Evolutionary conservation across 2,888 invertebrate genomes (phyloP), one percentile per base, ranked within the genome.

Genomic region (Rhabditoides inermis): DNA sequence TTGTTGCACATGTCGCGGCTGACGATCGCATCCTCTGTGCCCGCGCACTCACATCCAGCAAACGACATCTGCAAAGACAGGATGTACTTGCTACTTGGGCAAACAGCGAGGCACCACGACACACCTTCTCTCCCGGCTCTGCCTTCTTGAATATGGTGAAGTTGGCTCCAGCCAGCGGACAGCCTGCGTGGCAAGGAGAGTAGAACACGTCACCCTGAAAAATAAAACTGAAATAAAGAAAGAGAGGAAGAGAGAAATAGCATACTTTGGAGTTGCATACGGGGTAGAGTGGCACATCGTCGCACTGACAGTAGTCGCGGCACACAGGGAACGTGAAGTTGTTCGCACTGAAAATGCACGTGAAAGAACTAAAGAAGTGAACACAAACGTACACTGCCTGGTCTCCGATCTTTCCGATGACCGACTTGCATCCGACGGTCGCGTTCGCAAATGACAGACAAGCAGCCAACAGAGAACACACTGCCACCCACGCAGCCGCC

Each of bases 111-210:
- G n/a, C n/a, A n/a, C n/a, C n/a, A n/a, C n/a, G n/a, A n/a, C n/a
- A n/a, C n/a, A n/a, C n/a, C n/a, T n/a, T n/a, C n/a, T n/a, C n/a
- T n/a, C n/a, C n/a, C n/a, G n/a, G n/a, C n/a, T n/a, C n/a, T n/a
- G n/a, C n/a, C n/a, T n/a, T n/a, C n/a, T 54, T 54, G 35, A 57
- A 67, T 12, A 65, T 58, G 18, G 55, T 58, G 56, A 60, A 67
- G 49, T 61, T 63, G 36, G 60, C 59, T 52, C 65, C 63, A 12
- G 58, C 56, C 36, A 62, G 50, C 18, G 56, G 61, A 45, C 73
- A 73, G n/a, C 73, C 73, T 7, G 70, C 65, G 49, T 74, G 72
- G 58, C 79, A 79, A 0, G 79, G 78, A 0, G 77, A 77, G 53
- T 77, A 78, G 56, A 70, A 77, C 3, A 74, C 68, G 4, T 61